Evolutionary conservation across 2,797 vertebrate genomes (phyloP).

Genomic region (Furcifer pardalis): DNA sequence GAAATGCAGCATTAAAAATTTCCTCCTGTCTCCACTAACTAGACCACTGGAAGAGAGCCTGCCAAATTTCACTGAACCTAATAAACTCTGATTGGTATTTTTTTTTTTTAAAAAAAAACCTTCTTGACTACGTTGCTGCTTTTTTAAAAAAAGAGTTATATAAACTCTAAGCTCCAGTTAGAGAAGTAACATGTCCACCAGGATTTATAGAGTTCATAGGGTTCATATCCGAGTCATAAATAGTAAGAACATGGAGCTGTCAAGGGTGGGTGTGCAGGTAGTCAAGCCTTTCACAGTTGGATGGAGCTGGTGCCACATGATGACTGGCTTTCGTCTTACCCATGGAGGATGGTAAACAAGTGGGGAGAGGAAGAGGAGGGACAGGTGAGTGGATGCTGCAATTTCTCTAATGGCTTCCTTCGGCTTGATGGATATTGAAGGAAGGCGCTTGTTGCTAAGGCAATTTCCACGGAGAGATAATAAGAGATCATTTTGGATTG

Average conservation of each 20-base stretch:
- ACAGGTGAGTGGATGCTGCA: slow-evolving; percentile 36
- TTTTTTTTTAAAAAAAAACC: too few species aligned
- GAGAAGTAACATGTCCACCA: not conserved
- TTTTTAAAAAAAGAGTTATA: not conserved
- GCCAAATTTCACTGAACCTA: too few species aligned
- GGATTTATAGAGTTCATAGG: not conserved
- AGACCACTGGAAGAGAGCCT: too few species aligned
- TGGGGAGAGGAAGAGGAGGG: not conserved
- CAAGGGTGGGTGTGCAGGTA: not conserved
- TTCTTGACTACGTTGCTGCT: too few species aligned
- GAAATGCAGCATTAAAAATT: too few species aligned
- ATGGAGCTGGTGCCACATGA: slow-evolving; percentile 44
- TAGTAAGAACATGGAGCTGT: not conserved
- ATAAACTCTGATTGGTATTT: too few species aligned
- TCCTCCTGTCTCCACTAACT: too few species aligned
- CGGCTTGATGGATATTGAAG: slow-evolving; percentile 71
- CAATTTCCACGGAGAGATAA: slow-evolving; percentile 76
- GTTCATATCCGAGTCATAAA: not conserved
- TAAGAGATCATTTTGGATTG: slow-evolving; percentile 76
- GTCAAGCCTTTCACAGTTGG: slow-evolving; percentile 45
- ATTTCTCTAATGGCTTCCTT: slow-evolving; percentile 72
- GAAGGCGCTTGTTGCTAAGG: slow-evolving; percentile 70
- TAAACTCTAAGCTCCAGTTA: not conserved
- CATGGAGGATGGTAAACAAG: slow-evolving; percentile 4
- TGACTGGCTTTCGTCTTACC: slow-evolving; percentile 31